Conservation (phyloP, 2,888 invertebrate species). For the Scaptomyza polygonia region DNA sequence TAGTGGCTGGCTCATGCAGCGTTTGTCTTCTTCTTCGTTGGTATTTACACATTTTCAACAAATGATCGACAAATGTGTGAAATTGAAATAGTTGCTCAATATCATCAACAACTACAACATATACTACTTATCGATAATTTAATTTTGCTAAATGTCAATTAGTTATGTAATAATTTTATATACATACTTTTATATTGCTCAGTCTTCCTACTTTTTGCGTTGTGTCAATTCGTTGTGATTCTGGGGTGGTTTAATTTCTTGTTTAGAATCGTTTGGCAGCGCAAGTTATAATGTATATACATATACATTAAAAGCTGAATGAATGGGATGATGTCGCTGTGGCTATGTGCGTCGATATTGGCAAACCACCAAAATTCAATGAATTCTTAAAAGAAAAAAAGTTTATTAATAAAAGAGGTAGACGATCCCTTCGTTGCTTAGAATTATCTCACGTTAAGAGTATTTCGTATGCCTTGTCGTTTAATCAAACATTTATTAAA, state of each 20-base stretch:
- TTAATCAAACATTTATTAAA: neutral
- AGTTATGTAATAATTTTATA: slow-evolving; percentile 42
- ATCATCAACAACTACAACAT: neutral
- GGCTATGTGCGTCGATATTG: slow-evolving; percentile 36
- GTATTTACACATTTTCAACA: slow-evolving; percentile 21
- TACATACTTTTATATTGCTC: neutral
- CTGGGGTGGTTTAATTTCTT: too few relatives aligned
- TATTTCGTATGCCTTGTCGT: neutral
- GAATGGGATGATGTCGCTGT: slow-evolving; percentile 38
- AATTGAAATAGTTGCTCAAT: slow-evolving; percentile 22
- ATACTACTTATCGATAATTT: neutral
- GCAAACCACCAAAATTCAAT: slow-evolving; percentile 46
- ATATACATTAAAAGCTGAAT: slow-evolving; percentile 50
- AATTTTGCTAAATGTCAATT: slow-evolving; percentile 26
- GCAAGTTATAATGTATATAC: slow-evolving; percentile 15
- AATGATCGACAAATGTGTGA: slow-evolving; percentile 46
- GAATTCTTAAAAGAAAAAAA: slow-evolving; percentile 11
- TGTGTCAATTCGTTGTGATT: too few relatives aligned
- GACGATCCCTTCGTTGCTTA: neutral
- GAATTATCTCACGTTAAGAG: neutral
- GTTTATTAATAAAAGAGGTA: slow-evolving; percentile 21
- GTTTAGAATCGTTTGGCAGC: slow-evolving; percentile 22
- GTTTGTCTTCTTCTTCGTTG: slow-evolving; percentile 10
- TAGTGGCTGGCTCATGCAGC: slow-evolving; percentile 59
- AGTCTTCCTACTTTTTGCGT: slow-evolving; percentile 40